Conservation (phyloP, 2,888 invertebrate genomes). For the Drosophila monieri region DNA sequence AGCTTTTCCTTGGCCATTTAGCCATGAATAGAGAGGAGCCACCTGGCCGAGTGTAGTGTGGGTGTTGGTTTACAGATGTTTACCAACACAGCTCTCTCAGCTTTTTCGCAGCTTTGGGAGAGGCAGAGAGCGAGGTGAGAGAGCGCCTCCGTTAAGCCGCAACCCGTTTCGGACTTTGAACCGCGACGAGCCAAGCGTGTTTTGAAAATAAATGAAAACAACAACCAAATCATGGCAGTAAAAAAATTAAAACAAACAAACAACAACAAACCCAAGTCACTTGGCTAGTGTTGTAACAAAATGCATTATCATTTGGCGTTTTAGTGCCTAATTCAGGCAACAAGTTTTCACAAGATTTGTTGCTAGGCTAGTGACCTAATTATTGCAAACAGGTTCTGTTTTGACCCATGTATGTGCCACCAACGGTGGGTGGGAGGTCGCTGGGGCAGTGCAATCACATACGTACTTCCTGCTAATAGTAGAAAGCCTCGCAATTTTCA, state of each 20-base stretch:
- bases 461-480: conserved; percentile 27
- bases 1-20: conserved; percentile 29
- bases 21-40: conserved; percentile 21
- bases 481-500: not conserved
- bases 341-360: conserved; percentile 50
- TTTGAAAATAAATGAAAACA: conserved; percentile 46
- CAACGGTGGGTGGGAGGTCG: conserved; percentile 24
- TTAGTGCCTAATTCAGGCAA: conserved; percentile 49
- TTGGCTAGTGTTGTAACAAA: conserved; percentile 56
- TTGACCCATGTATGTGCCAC: not conserved
- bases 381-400: conserved; percentile 34
- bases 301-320: conserved; percentile 44
- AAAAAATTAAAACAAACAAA: conserved; percentile 44
- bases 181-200: conserved; percentile 52
- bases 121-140: conserved; percentile 5
- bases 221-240: conserved; percentile 35
- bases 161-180: conserved; percentile 68
- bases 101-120: conserved; percentile 40
- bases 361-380: conserved; percentile 36
- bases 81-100: conserved; percentile 40
- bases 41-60: conserved; percentile 42
- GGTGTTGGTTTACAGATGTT: conserved; percentile 57
- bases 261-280: conserved; percentile 39
- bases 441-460: conserved; percentile 25
- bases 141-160: conserved; percentile 28